These are phyloP conservation scores for Campoletis sonorensis DNA, from an alignment of 1,140 invertebrate species.

Conservation along the genomic window DNA sequence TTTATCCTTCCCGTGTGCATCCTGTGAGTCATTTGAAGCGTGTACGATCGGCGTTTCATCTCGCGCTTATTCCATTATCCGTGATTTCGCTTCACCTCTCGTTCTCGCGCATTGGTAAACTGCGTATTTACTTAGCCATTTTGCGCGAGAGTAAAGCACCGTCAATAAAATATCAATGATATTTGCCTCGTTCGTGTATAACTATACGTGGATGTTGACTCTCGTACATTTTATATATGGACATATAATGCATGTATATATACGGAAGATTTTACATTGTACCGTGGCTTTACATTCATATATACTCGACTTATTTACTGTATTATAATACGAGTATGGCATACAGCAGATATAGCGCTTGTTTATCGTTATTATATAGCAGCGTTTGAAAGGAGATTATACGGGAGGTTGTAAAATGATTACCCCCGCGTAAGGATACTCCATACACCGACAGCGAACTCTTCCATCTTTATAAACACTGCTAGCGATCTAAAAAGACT, in stretches of 20 bases:
- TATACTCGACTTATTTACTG: constrained; percentile 34
- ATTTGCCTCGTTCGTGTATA: constrained; percentile 54
- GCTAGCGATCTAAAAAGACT: not conserved
- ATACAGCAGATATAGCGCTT: constrained; percentile 60
- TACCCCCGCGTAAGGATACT: constrained; percentile 37
- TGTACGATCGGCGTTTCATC: not conserved
- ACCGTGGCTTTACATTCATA: constrained; percentile 20
- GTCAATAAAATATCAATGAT: constrained; percentile 73
- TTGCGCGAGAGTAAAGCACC: constrained; percentile 55
- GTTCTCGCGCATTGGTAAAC: constrained; percentile 54
- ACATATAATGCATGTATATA: not conserved
- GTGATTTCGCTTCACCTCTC: not conserved
- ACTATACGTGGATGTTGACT: not conserved
- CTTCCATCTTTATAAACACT: not conserved
- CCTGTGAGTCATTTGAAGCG: not conserved
- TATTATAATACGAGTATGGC: constrained; percentile 44
- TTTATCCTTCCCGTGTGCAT: no score
- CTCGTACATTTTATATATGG: not conserved
- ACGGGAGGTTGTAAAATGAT: constrained; percentile 63
- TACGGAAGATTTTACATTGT: constrained; percentile 21
- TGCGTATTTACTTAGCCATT: constrained; percentile 62
- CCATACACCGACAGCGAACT: not conserved
- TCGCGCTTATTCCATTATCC: constrained; percentile 1
- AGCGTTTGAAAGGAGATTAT: constrained; percentile 53
- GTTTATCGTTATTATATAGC: constrained; percentile 67